Evolutionary conservation across 1,140 invertebrate genomes (phyloP).

Genomic region (Lordiphosa clarofinis): DNA sequence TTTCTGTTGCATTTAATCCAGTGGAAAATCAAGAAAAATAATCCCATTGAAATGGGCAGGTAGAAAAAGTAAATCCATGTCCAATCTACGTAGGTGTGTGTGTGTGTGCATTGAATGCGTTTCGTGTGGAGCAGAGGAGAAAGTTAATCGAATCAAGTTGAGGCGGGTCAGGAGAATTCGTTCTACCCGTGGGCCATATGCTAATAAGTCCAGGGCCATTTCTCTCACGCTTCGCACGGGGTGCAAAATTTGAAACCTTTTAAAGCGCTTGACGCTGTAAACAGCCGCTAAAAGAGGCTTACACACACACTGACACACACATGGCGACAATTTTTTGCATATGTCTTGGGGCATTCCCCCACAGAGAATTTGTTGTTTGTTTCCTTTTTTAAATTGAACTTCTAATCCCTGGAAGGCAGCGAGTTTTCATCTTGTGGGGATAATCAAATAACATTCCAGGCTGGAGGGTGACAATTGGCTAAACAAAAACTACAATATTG

Average conservation of each 20-base stretch:
- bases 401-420: conserved; percentile 1
- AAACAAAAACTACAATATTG: too few relatives aligned
- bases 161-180: conserved; percentile 43
- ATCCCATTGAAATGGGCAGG: conserved; percentile 34
- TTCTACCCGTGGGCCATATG: background rate
- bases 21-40: conserved; percentile 71
- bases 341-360: background rate
- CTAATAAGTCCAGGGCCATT: background rate
- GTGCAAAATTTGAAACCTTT: conserved; percentile 53
- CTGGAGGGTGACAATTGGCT: too few relatives aligned
- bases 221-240: conserved; percentile 1
- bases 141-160: conserved; percentile 42
- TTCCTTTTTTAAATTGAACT: conserved; percentile 8
- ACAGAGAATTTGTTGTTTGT: conserved; percentile 1
- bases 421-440: conserved; percentile 1
- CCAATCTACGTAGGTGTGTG: conserved; percentile 19
- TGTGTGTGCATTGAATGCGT: conserved; percentile 7
- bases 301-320: conserved; percentile 24
- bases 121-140: conserved; percentile 18
- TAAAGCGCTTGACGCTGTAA: conserved; percentile 68
- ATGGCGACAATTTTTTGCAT: background rate
- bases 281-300: conserved; percentile 65
- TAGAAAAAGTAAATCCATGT: conserved; percentile 19
- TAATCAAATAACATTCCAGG: conserved; percentile 11
- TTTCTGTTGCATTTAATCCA: conserved; percentile 68